Percentiles rank a stretch among this genome's conserved stretches.
These are phyloP conservation scores for Venturia canescens DNA, from an alignment of 1,140 invertebrate genomes.

Conservation along the genomic window DNA sequence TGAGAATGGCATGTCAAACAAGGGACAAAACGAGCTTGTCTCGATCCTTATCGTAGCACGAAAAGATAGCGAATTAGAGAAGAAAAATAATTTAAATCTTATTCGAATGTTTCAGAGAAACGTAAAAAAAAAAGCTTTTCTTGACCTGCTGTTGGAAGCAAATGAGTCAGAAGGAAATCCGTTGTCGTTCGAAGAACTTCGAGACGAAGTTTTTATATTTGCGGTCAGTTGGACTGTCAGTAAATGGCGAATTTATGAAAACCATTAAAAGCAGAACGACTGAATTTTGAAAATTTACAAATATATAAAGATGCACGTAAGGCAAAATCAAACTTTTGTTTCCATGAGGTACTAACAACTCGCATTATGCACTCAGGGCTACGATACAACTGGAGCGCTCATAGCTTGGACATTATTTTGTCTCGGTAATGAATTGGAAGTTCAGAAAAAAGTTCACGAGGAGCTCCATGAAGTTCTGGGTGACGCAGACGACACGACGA, in stretches of 20 bases:
- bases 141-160: slow-evolving; percentile 84
- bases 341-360: not conserved
- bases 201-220: slow-evolving; percentile 88
- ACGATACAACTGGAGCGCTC: slow-evolving; percentile 82
- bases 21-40: not conserved
- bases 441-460: slow-evolving; percentile 81
- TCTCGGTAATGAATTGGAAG: slow-evolving; percentile 77
- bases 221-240: slow-evolving; percentile 76
- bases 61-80: slow-evolving; percentile 17
- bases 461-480: slow-evolving; percentile 81
- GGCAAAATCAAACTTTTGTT: too few species aligned
- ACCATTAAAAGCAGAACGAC: not conserved
- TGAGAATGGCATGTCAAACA: not conserved
- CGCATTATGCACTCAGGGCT: slow-evolving; percentile 64
- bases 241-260: not conserved
- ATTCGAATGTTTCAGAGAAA: slow-evolving; percentile 52
- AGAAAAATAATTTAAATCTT: not conserved
- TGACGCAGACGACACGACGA: slow-evolving; percentile 62
- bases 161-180: slow-evolving; percentile 75
- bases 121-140: slow-evolving; percentile 78
- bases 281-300: not conserved
- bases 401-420: slow-evolving; percentile 79
- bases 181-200: slow-evolving; percentile 82
- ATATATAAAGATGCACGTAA: too few species aligned
- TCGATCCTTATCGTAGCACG: slow-evolving; percentile 13